Evolutionary conservation across 2,888 invertebrate genomes (phyloP).

Genomic region (Monopis laevigella): DNA sequence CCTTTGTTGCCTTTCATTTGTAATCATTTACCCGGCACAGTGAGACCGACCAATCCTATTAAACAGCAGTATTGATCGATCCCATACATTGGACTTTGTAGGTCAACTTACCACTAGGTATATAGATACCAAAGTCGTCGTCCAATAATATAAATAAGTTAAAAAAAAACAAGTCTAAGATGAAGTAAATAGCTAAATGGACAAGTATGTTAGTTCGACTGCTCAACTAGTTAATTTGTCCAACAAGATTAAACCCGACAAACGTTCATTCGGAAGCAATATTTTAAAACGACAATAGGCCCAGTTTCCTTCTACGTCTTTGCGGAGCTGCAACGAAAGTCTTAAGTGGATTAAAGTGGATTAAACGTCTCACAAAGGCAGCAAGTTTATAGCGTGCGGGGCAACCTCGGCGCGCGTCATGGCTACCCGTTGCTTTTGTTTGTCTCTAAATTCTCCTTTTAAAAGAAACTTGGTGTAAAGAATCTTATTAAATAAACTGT

Average conservation of each 20-base stretch:
- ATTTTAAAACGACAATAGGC: conserved; percentile 37
- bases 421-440: conserved; percentile 37
- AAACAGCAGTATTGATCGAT: no score
- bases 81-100: no score
- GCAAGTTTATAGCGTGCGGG: conserved; percentile 36
- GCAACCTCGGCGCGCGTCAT: conserved; percentile 28
- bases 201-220: no score
- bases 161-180: no score
- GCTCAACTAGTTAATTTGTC: conserved; percentile 4
- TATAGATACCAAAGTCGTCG: no score
- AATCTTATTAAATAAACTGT: not conserved
- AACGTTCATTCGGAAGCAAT: conserved; percentile 32
- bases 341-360: conserved; percentile 60
- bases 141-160: no score
- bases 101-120: no score
- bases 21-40: no score
- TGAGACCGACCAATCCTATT: no score
- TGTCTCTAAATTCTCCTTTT: conserved; percentile 20
- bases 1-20: no score
- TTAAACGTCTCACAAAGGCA: conserved; percentile 52
- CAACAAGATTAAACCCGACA: not conserved
- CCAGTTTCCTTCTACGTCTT: conserved; percentile 18
- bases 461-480: no score
- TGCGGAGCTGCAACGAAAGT: conserved; percentile 35
- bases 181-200: no score